A percentile compares a stretch with the other conserved stretches of the same genome.
These are phyloP conservation scores for Caenorhabditis becei DNA, from an alignment of 2,888 invertebrate species.

Conservation along the genomic window DNA sequence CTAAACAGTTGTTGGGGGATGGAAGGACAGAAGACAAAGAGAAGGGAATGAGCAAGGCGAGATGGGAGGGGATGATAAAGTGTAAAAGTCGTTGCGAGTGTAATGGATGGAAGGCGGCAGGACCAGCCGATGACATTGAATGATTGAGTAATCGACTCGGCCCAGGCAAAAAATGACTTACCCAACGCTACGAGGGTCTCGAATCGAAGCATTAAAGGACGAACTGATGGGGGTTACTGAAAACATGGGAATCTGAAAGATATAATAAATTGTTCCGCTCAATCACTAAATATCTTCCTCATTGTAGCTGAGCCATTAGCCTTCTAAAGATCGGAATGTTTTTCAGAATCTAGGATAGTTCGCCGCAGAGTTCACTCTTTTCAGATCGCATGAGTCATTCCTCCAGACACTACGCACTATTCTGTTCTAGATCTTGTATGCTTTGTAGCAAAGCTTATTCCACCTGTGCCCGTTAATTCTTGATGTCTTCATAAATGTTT, in stretches of 20 bases:
- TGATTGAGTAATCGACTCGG: constrained; percentile 3
- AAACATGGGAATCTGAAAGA: too few species aligned
- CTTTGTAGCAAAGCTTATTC: not conserved
- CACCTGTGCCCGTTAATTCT: not conserved
- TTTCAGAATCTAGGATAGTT: too few species aligned
- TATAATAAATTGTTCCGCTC: too few species aligned
- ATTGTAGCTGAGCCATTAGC: too few species aligned
- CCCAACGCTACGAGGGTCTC: too few species aligned
- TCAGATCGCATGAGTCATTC: too few species aligned
- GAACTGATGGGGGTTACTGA: too few species aligned
- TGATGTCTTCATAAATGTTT: not conserved
- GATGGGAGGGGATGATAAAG: not conserved
- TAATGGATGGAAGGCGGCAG: not conserved
- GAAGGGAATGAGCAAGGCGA: not conserved
- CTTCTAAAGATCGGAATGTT: too few species aligned
- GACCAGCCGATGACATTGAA: not conserved
- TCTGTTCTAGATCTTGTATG: not conserved
- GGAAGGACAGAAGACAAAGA: constrained; percentile 3
- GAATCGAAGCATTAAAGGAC: too few species aligned
- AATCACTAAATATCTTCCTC: too few species aligned
- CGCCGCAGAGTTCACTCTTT: too few species aligned
- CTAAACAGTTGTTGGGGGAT: not conserved
- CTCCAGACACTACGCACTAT: not conserved
- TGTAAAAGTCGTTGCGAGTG: not conserved
- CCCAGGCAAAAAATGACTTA: not conserved